Conservation (phyloP, 2,797 vertebrate genomes). For the Malurus splendens region DNA sequence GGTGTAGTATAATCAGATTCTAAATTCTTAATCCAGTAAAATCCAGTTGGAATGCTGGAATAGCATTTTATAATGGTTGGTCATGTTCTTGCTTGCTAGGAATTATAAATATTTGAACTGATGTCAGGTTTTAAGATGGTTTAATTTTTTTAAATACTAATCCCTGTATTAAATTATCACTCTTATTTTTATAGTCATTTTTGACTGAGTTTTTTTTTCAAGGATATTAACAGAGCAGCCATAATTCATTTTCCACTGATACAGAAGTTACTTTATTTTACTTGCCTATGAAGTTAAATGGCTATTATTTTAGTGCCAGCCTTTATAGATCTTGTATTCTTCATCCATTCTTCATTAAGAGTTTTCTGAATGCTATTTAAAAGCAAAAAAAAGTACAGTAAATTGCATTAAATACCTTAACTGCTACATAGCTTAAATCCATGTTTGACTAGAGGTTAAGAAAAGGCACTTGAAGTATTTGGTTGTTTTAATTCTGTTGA, state of each 20-base stretch:
- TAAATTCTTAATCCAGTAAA: slow-evolving; percentile 47
- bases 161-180: not conserved
- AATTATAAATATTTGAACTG: slow-evolving; percentile 53
- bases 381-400: not conserved
- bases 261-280: not conserved
- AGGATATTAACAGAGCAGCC: not conserved
- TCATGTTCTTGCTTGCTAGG: slow-evolving; percentile 63
- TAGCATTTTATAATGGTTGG: slow-evolving; percentile 12
- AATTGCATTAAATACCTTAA: not conserved
- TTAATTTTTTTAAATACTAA: slow-evolving; percentile 19
- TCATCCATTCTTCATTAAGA: not conserved
- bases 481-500: not conserved
- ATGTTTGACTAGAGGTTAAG: not conserved
- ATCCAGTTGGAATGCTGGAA: slow-evolving; percentile 59
- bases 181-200: slow-evolving; percentile 9
- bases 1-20: slow-evolving; percentile 60
- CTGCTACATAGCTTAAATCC: not conserved
- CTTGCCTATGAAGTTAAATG: not conserved
- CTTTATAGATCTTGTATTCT: not conserved
- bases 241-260: not conserved
- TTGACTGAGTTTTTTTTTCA: not conserved
- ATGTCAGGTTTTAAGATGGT: slow-evolving; percentile 20
- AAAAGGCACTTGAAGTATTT: not conserved
- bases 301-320: not conserved
- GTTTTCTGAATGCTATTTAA: not conserved